Evolutionary conservation across 2,888 invertebrate genomes (phyloP), one percentile per base, ranked within the genome.

Genomic region (Cosmopolites sordidus): DNA sequence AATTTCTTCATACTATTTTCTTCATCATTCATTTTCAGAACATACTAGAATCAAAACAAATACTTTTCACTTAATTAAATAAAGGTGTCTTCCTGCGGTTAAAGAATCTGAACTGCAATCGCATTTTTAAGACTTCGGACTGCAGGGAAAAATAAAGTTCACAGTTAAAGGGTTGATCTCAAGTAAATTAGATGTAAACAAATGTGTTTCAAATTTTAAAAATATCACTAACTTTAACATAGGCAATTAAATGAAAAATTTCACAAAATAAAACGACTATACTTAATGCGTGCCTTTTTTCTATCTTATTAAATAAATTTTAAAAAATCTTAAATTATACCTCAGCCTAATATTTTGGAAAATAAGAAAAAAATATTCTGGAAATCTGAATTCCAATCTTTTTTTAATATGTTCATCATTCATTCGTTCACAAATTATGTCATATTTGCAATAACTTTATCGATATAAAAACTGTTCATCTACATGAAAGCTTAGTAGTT

Each of bases 51-150:
- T 8, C n/a, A n/a, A n/a, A 22, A 3, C 8, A 33, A 33, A 33
- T 33, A 33, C 33, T 11, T 33, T 33, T 33, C 33, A 89, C 83
- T 89, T 87, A 81, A 89, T 87, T 83, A 88, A n/a, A n/a, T n/a
- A n/a, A 83, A 78, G 87, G 86, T 75, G 83, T 83, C 82, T 85
- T 85, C 85, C 89, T 88, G 83, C 87, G 88, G 84, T 89, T 91
- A 89, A 92, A 92, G 87, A 91, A 91, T 84, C 91, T 85, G 88
- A 89, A 92, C 83, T 88, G 88, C 80, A 91, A 88, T 83, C 90
- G 89, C 85, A 90, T 87, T 81, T 89, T 89, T 85, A 90, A 86
- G 82, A 91, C 91, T 91, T 92, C 91, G 89, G 88, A 92, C 91
- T 91, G 88, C 55, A 48, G 61, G 82, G 78, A 63, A 64, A 64